phyloP scores from a whole-genome alignment of 2,797 vertebrate species.

The Xiphophorus birchmanni region DNA sequence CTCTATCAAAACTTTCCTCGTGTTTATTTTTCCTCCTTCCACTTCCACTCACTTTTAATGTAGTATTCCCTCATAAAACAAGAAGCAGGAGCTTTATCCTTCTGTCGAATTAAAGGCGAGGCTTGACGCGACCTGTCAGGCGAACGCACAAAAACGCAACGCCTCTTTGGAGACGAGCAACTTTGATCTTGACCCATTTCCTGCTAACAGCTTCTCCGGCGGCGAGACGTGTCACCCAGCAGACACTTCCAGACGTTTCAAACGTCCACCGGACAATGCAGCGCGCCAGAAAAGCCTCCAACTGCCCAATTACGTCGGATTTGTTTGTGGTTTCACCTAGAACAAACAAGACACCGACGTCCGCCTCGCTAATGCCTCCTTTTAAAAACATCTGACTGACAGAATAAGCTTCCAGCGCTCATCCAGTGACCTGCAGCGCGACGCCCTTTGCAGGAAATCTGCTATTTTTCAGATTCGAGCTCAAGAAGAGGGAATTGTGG shows the following conservation, averaged over 20 bases:
- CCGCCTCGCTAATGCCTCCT: conserved; percentile 34
- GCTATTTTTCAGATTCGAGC: conserved; percentile 39
- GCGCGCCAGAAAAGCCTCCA: conserved; percentile 37
- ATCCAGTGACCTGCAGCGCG: conserved; percentile 42
- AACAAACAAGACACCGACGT: conserved; percentile 67
- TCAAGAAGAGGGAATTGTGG: conserved; percentile 63
- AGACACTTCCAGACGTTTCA: conserved; percentile 61
- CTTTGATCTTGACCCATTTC: conserved; percentile 78
- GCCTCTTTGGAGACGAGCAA: conserved; percentile 58
- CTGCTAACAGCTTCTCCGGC: conserved; percentile 49
- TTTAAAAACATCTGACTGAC: conserved; percentile 52
- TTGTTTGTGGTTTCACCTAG: conserved; percentile 53
- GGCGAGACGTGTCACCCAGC: conserved; percentile 51
- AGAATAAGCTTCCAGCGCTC: conserved; percentile 6
- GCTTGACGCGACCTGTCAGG: conserved; percentile 49
- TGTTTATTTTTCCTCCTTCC: conserved; percentile 51
- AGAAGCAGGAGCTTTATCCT: conserved; percentile 19
- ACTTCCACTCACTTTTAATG: conserved; percentile 36
- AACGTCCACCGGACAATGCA: conserved; percentile 64
- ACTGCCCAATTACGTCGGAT: conserved; percentile 70
- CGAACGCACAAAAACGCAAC: conserved; percentile 44
- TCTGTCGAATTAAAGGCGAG: conserved; percentile 9
- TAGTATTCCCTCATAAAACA: conserved; percentile 30
- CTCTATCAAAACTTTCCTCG: conserved; percentile 17
- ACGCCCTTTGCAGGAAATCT: conserved; percentile 24